phyloP scores from a whole-genome alignment of 2,113 vertebrate genomes.

The Neotragus moschatus region DNA sequence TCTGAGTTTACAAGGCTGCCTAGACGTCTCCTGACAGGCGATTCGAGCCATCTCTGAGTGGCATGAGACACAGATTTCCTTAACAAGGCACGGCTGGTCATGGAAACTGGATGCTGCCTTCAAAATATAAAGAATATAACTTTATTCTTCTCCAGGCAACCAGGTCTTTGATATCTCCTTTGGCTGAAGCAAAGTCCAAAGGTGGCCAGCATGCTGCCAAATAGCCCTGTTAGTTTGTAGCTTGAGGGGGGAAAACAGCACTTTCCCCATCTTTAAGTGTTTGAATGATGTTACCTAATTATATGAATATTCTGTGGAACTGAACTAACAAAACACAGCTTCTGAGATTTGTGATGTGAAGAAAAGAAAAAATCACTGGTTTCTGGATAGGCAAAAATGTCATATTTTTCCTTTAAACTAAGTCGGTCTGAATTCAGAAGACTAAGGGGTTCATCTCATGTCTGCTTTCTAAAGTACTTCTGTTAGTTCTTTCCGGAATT shows the following conservation, averaged over 20 bases:
- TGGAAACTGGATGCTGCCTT: conserved; percentile 32
- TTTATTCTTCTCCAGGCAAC: conserved; percentile 52
- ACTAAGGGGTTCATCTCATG: background rate
- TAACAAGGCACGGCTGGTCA: background rate
- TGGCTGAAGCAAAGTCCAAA: conserved; percentile 54
- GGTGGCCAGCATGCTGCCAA: background rate
- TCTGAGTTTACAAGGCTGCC: background rate
- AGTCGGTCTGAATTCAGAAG: background rate
- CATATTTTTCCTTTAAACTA: conserved; percentile 2
- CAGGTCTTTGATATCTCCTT: conserved; percentile 38
- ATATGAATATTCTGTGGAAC: conserved; percentile 24
- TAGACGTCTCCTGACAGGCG: background rate
- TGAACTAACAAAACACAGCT: conserved; percentile 43
- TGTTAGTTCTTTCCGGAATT: background rate
- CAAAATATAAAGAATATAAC: conserved; percentile 46
- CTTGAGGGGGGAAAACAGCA: background rate
- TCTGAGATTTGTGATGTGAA: background rate
- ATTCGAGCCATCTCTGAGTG: conserved; percentile 29
- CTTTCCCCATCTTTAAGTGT: background rate
- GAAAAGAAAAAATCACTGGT: background rate
- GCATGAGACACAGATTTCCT: conserved; percentile 24
- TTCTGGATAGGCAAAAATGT: background rate
- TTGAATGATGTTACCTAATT: conserved; percentile 38
- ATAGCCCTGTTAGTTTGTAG: conserved; percentile 25
- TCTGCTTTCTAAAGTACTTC: conserved; percentile 21